A percentile compares a stretch with the other conserved stretches of the same genome.
Conservation (phyloP, 1,140 invertebrate species). For the Pissodes strobi region DNA sequence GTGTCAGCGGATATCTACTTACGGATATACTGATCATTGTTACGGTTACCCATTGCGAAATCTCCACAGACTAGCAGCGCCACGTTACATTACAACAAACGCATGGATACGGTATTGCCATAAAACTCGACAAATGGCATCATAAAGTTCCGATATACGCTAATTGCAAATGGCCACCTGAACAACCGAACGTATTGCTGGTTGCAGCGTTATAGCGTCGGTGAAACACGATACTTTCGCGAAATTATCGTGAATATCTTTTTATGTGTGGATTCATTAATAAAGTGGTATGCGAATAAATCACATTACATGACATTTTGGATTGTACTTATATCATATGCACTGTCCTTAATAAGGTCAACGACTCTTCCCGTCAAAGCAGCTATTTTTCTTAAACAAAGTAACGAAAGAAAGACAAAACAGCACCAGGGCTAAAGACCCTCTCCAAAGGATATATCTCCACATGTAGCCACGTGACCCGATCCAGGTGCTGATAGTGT, state of each 20-base stretch:
- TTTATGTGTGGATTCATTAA: no score
- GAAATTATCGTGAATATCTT: neutral
- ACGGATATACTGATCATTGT: no score
- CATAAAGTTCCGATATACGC: constrained; percentile 31
- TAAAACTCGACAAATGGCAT: constrained; percentile 30
- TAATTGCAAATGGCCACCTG: constrained; percentile 34
- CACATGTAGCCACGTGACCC: constrained; percentile 16
- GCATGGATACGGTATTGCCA: constrained; percentile 25
- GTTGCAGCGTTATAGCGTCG: constrained; percentile 6
- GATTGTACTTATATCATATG: no score
- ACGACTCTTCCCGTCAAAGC: no score
- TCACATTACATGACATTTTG: no score
- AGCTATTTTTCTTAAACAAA: no score
- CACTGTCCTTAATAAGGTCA: no score
- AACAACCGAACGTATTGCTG: constrained; percentile 24
- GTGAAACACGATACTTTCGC: constrained; percentile 7
- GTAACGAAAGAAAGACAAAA: no score
- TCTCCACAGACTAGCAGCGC: constrained; percentile 1
- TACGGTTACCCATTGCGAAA: no score
- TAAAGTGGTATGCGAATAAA: no score
- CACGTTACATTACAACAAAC: constrained; percentile 4
- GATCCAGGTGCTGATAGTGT: constrained; percentile 50
- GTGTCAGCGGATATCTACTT: no score
- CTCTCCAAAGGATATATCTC: neutral
- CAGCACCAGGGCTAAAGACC: no score